phyloP scores from a whole-genome alignment of 2,888 invertebrate species.

The Dicycla oo region DNA sequence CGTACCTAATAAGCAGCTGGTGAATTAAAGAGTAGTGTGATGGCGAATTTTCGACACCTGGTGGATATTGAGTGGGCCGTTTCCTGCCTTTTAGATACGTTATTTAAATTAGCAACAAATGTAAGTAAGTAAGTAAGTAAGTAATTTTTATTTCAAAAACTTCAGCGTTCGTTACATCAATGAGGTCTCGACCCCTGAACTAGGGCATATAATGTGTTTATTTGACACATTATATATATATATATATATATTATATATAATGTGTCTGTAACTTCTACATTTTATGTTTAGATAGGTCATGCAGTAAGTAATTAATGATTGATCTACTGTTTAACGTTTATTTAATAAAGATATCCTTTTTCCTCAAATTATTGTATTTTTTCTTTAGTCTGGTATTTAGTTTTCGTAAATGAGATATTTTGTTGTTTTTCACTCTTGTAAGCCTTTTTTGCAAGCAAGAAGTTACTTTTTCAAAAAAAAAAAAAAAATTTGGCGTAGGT shows the following conservation, averaged over 20 bases:
- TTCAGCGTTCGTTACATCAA: no score
- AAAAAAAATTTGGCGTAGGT: no score
- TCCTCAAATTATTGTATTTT: neutral
- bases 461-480: conserved; percentile 4
- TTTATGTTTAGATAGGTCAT: conserved; percentile 4
- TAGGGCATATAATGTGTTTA: no score
- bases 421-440: conserved; percentile 4
- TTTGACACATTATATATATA: no score
- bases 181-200: no score
- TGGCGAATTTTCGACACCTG: conserved; percentile 3
- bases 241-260: no score
- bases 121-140: no score
- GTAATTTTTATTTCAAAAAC: no score
- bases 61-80: neutral
- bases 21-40: neutral
- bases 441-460: conserved; percentile 6
- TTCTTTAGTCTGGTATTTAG: neutral
- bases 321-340: conserved; percentile 1
- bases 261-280: conserved; percentile 2
- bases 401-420: conserved; percentile 1
- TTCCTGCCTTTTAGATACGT: neutral
- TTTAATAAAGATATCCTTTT: no score
- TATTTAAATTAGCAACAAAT: conserved; percentile 8
- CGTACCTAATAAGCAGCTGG: conserved; percentile 2
- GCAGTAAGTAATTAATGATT: neutral